Evolutionary conservation across 2,797 vertebrate genomes (phyloP).

Genomic region (Sebastes melanostomus): DNA sequence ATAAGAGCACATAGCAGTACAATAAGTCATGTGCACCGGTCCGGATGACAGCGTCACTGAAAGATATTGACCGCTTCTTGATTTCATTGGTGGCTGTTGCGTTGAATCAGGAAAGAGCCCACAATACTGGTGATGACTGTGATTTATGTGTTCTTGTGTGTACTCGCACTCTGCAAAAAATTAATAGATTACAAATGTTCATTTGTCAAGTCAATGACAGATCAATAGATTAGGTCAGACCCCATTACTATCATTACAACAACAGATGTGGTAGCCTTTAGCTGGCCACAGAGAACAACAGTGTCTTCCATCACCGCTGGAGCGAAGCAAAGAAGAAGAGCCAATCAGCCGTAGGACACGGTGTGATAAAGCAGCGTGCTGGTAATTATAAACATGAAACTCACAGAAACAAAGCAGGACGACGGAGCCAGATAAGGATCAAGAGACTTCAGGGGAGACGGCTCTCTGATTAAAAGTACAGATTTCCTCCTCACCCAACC

Average conservation of each 20-base stretch:
- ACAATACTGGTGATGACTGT: background rate
- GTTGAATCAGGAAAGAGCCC: background rate
- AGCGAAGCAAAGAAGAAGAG: slow-evolving; percentile 27
- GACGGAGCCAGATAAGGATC: slow-evolving; percentile 17
- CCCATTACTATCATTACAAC: slow-evolving; percentile 23
- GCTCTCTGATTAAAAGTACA: slow-evolving; percentile 13
- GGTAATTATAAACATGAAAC: slow-evolving; percentile 56
- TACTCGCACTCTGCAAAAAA: background rate
- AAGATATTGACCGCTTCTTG: background rate
- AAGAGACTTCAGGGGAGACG: slow-evolving; percentile 7
- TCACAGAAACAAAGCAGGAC: slow-evolving; percentile 8
- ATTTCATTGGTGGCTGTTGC: background rate
- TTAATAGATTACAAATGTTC: slow-evolving; percentile 21
- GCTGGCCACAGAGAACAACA: slow-evolving; percentile 26
- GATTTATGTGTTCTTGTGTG: background rate
- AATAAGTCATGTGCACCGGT: background rate
- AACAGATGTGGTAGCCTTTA: slow-evolving; percentile 48
- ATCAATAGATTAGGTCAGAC: slow-evolving; percentile 35
- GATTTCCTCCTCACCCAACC: slow-evolving; percentile 9
- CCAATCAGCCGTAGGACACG: slow-evolving; percentile 33
- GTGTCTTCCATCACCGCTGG: slow-evolving; percentile 39
- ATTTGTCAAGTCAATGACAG: slow-evolving; percentile 30
- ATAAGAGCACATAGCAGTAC: background rate
- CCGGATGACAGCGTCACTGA: background rate
- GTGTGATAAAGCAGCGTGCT: slow-evolving; percentile 48